Conservation (phyloP, 92 coral and sea anemone species). For the Phenganax stokvisi region DNA sequence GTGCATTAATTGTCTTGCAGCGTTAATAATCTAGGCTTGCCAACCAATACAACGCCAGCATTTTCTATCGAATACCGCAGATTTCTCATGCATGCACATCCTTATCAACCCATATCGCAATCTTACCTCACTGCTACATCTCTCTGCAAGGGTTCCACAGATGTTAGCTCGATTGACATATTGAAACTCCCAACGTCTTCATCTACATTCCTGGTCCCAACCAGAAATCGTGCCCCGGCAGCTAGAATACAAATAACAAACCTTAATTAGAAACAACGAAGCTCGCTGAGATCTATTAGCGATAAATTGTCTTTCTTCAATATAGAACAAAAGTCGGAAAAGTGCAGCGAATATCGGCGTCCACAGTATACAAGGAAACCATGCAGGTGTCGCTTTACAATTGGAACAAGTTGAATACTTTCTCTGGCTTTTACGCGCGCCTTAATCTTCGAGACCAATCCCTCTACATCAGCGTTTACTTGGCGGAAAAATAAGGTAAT, state of each 20-base stretch:
- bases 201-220: background rate
- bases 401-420: background rate
- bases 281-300: too few relatives aligned
- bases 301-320: too few relatives aligned
- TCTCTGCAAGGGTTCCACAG: constrained; percentile 19
- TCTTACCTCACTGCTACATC: constrained; percentile 27
- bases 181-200: background rate
- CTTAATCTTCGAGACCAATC: too few relatives aligned
- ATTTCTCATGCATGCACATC: background rate
- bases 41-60: background rate
- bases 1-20: too few relatives aligned
- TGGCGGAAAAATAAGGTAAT: too few relatives aligned
- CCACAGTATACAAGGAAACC: background rate
- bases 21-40: too few relatives aligned
- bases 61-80: background rate
- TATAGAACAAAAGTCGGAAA: background rate
- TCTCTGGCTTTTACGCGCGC: background rate
- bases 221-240: constrained; percentile 6
- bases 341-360: background rate
- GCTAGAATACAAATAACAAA: constrained; percentile 6
- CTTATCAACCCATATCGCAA: too few relatives aligned
- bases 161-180: constrained; percentile 1
- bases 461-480: too few relatives aligned
- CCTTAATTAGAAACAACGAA: background rate
- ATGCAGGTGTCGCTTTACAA: background rate